phyloP scores from a whole-genome alignment of 2,888 invertebrate genomes.

The Odontothrips loti region DNA sequence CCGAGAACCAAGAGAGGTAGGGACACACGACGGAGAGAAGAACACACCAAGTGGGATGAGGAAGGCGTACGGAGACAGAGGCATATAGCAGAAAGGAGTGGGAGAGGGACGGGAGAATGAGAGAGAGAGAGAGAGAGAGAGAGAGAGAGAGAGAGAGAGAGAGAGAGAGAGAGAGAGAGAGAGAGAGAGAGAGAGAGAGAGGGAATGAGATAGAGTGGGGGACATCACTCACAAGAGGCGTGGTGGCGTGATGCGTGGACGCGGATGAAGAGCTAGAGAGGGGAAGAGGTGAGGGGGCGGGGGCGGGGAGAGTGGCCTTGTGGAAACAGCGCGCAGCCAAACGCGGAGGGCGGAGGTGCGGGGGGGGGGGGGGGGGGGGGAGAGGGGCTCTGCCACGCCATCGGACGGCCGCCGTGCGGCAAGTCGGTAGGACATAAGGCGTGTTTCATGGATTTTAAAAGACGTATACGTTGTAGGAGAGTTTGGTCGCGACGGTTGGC shows the following conservation, averaged over 20 bases:
- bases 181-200: conserved; percentile 19
- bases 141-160: conserved; percentile 28
- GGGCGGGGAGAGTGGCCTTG: background rate
- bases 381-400: background rate
- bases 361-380: background rate
- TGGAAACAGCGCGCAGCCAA: background rate
- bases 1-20: too few relatives aligned
- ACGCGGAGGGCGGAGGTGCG: background rate
- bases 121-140: conserved; percentile 26
- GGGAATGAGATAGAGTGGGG: background rate
- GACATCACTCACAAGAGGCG: conserved; percentile 5
- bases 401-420: too few relatives aligned
- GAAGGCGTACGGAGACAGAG: background rate
- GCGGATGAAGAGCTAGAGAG: background rate
- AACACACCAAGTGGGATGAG: too few relatives aligned
- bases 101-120: background rate
- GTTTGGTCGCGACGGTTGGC: too few relatives aligned
- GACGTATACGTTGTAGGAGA: too few relatives aligned
- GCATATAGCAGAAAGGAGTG: background rate
- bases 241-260: conserved; percentile 44
- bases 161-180: conserved; percentile 11
- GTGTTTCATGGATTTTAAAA: too few relatives aligned
- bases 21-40: too few relatives aligned
- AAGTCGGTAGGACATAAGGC: too few relatives aligned
- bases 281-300: background rate